These are phyloP conservation scores for Plagiodera versicolora DNA, from an alignment of 2,888 invertebrate genomes.

Conservation along the genomic window DNA sequence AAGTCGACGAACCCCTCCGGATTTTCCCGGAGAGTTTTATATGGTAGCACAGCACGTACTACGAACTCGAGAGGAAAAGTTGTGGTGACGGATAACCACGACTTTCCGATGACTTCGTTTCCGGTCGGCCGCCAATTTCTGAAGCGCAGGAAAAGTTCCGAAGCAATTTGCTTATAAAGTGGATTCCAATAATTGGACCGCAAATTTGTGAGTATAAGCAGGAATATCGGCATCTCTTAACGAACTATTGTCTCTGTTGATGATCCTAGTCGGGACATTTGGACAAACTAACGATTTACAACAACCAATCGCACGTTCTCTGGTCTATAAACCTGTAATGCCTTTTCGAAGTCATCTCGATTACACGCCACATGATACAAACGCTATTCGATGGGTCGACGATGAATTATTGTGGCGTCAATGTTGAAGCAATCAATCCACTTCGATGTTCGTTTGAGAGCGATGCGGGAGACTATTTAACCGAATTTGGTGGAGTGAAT, in stretches of 20 bases:
- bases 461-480: slow-evolving; percentile 28
- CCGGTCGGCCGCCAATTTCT: slow-evolving; percentile 7
- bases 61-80: slow-evolving; percentile 14
- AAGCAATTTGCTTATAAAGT: neutral
- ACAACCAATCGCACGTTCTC: too few species aligned
- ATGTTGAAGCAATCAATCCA: slow-evolving; percentile 32
- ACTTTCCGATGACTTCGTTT: slow-evolving; percentile 20
- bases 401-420: slow-evolving; percentile 28
- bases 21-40: slow-evolving; percentile 32
- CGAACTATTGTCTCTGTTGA: too few species aligned
- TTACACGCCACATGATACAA: neutral
- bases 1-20: slow-evolving; percentile 28
- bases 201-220: neutral
- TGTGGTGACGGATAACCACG: slow-evolving; percentile 26
- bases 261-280: too few species aligned
- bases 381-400: neutral
- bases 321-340: neutral
- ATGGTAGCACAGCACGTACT: slow-evolving; percentile 11
- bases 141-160: neutral
- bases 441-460: slow-evolving; percentile 23
- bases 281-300: too few species aligned
- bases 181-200: neutral
- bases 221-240: too few species aligned
- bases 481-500: slow-evolving; percentile 17
- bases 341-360: neutral